These are phyloP conservation scores for Aphaenogaster floridana DNA, from an alignment of 1,140 invertebrate species.

Conservation along the genomic window DNA sequence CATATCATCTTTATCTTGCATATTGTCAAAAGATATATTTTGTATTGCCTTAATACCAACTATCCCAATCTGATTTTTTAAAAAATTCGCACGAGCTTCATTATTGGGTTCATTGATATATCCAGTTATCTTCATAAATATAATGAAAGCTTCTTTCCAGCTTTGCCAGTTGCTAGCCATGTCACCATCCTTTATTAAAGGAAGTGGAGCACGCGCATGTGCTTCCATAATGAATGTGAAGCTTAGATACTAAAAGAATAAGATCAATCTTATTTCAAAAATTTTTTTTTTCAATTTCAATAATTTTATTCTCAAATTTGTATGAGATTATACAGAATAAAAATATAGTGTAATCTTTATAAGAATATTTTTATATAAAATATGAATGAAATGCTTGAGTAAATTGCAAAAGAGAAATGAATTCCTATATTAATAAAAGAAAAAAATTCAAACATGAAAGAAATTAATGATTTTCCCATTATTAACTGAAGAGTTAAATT, in stretches of 20 bases:
- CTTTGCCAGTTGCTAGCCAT: constrained; percentile 69
- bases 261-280: constrained; percentile 21
- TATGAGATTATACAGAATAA: neutral
- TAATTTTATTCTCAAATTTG: neutral
- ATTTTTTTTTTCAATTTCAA: neutral
- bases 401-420: neutral
- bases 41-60: constrained; percentile 62
- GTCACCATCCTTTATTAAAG: constrained; percentile 45
- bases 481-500: neutral
- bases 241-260: neutral
- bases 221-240: constrained; percentile 57
- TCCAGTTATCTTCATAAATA: constrained; percentile 66
- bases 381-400: neutral
- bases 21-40: constrained; percentile 46
- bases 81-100: constrained; percentile 56
- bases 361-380: neutral
- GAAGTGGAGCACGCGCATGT: constrained; percentile 13
- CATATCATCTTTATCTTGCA: constrained; percentile 50
- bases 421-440: neutral
- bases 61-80: constrained; percentile 70
- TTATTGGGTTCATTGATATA: constrained; percentile 23
- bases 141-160: constrained; percentile 70
- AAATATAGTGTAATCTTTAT: constrained; percentile 5
- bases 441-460: neutral
- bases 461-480: neutral